phyloP scores from a whole-genome alignment of 2,888 invertebrate genomes.

The Eupithecia subumbrata region DNA sequence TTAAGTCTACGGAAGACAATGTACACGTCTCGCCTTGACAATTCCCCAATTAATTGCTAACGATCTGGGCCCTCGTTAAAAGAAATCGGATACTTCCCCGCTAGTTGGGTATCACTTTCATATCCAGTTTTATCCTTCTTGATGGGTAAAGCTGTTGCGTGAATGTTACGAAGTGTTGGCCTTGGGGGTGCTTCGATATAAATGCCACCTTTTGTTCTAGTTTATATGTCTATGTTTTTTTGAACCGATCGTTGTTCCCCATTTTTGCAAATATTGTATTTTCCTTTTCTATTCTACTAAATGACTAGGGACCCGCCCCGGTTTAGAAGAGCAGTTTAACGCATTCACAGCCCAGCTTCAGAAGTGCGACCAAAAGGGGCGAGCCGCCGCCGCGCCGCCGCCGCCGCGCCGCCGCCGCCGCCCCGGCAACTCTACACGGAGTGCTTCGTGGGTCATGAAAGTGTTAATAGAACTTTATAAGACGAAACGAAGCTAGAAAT shows the following conservation, averaged over 20 bases:
- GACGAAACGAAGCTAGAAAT: no score
- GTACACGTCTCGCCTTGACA: slow-evolving; percentile 44
- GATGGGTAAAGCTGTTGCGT: slow-evolving; percentile 4
- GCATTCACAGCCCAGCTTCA: neutral
- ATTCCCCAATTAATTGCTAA: slow-evolving; percentile 58
- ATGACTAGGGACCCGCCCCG: neutral
- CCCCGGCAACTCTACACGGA: no score
- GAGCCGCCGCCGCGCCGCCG: no score
- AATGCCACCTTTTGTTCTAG: neutral
- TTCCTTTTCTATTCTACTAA: neutral
- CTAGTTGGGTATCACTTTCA: slow-evolving; percentile 34
- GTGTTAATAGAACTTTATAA: no score
- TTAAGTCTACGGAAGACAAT: slow-evolving; percentile 23
- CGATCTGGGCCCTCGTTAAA: slow-evolving; percentile 52
- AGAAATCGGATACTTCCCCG: slow-evolving; percentile 46
- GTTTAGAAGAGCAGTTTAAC: neutral
- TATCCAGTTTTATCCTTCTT: slow-evolving; percentile 37
- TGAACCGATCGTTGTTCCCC: neutral
- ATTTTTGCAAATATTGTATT: neutral
- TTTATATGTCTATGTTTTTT: slow-evolving; percentile 5
- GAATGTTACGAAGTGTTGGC: neutral
- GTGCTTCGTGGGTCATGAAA: neutral
- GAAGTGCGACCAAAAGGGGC: neutral
- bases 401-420: no score
- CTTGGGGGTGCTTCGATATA: neutral